phyloP scores from a whole-genome alignment of 2,888 invertebrate genomes.

The Conistra vaccinii region DNA sequence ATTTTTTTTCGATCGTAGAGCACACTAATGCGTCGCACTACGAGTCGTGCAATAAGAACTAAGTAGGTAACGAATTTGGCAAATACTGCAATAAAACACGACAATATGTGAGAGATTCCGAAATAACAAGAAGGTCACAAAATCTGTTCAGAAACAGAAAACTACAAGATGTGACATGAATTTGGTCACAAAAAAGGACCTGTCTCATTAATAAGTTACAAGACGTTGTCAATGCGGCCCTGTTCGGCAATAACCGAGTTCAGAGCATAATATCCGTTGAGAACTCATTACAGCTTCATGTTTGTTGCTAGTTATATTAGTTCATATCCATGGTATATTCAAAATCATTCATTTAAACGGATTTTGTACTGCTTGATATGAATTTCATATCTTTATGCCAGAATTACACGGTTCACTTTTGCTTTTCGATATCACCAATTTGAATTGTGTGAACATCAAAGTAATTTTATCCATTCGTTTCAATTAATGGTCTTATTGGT shows the following conservation, averaged over 20 bases:
- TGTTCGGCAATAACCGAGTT: conserved; percentile 9
- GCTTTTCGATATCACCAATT: neutral
- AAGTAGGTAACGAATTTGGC: neutral
- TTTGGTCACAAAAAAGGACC: neutral
- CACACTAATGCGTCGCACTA: too few species aligned
- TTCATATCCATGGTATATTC: conserved; percentile 15
- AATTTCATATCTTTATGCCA: neutral
- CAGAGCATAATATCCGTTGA: conserved; percentile 32
- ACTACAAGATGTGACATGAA: neutral
- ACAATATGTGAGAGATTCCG: neutral
- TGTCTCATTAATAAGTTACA: neutral
- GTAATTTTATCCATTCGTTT: neutral
- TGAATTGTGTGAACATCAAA: neutral
- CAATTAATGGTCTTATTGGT: neutral
- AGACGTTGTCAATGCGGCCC: conserved; percentile 9
- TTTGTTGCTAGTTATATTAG: conserved; percentile 15
- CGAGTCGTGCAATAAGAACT: neutral
- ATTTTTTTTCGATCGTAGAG: too few species aligned
- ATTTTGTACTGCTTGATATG: conserved; percentile 2
- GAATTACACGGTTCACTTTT: neutral
- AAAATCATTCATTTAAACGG: conserved; percentile 6
- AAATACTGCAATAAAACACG: neutral
- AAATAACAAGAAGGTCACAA: neutral
- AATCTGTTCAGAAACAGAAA: neutral
- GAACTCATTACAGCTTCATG: conserved; percentile 42